phyloP scores from a whole-genome alignment of 1,140 invertebrate genomes.

The Augochlora pura region DNA sequence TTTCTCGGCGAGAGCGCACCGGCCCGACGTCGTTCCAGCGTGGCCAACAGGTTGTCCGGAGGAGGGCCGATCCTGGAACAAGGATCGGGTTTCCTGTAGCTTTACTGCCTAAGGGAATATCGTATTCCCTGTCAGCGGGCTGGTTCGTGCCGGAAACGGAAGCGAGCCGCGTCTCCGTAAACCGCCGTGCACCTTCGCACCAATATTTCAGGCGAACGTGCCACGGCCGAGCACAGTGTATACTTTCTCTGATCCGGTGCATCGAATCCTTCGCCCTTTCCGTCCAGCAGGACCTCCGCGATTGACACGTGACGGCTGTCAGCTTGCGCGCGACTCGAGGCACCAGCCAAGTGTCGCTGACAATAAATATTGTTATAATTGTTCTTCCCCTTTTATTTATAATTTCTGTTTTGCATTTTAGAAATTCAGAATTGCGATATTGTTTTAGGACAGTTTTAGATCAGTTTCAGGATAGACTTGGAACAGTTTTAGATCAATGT shows the following conservation, averaged over 20 bases:
- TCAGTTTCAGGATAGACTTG: too few species aligned
- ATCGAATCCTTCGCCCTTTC: background rate
- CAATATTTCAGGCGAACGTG: background rate
- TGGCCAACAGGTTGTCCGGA: constrained; percentile 40
- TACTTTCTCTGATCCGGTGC: too few species aligned
- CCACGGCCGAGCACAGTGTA: too few species aligned
- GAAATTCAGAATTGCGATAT: too few species aligned
- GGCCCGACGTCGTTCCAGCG: constrained; percentile 15
- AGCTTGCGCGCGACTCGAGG: too few species aligned
- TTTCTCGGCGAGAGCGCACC: constrained; percentile 12
- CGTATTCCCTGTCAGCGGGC: constrained; percentile 21
- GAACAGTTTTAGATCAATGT: too few species aligned
- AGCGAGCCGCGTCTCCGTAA: constrained; percentile 17
- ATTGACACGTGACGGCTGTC: too few species aligned
- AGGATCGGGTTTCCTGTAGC: constrained; percentile 46
- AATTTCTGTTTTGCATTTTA: too few species aligned
- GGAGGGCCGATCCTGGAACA: constrained; percentile 20
- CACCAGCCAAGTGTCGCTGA: too few species aligned
- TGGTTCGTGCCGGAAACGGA: constrained; percentile 50
- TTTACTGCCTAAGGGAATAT: constrained; percentile 33
- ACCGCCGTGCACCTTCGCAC: background rate
- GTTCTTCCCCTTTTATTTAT: too few species aligned
- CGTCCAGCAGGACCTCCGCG: background rate
- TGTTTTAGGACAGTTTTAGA: too few species aligned
- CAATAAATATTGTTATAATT: too few species aligned